Evolutionary conservation across 2,113 vertebrate genomes (phyloP), one percentile per base, ranked within the genome.

Genomic region (Theristicus caerulescens): DNA sequence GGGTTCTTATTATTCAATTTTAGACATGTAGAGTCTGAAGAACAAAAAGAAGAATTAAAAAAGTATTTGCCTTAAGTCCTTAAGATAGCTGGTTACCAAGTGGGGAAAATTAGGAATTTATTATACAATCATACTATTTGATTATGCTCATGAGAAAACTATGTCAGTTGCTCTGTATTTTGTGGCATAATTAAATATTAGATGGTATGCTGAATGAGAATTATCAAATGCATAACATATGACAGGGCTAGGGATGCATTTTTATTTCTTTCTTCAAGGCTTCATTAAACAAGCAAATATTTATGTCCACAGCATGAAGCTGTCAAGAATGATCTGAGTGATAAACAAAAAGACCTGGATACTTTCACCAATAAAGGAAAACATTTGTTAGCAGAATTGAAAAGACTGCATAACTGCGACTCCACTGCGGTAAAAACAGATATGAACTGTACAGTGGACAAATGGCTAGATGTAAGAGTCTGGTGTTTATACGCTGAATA

Each of bases 401-500:
- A 98, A 83, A 98, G 98, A 92, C 94, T 99, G 69, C 98, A 98
- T 25, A 98, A 98, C 57, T 98, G 98, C 5, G 98, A 99, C 55
- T 88, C 96, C 12, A 46, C 82, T 49, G 88, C 87, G 2, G 94
- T 99, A 77, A 99, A 98, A 95, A 96, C 87, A 78, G 99, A 99
- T 79, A 98, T 98, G 98, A 98, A 99, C 82, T 90, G 66, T 61
- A 97, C 95, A 4, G 97, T 99, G 97, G 98, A 99, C 97, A 98
- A 98, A 94, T 99, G 99, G 99, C 97, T 99, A 47, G 98, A 99
- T 97, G 99, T 99, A 98, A 99, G 99, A 57, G 29, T 16, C 57
- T 87, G 32, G 4, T 69, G 14, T 80, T 96, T 94, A 54, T 76
- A 51, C 1, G 3, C 20, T 15, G 29, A 67, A 64, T 55, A 52